Base-by-base conservation (phyloP, 92 coral and sea anemone genomes). In the Hydrozoanthus gracilis region DNA sequence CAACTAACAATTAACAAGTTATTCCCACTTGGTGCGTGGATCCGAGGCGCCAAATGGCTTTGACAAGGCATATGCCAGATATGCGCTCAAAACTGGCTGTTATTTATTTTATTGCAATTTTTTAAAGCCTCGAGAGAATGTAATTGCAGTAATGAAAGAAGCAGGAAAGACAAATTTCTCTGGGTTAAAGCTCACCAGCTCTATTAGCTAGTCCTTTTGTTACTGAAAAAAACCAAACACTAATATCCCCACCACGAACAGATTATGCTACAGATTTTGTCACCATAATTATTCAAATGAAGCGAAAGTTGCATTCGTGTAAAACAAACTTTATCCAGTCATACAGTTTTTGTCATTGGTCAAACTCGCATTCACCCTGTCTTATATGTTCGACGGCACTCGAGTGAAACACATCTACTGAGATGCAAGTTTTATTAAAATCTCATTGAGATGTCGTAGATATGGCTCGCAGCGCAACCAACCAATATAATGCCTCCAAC, bases 1-100 rank as follows among this genome's bases (percentile, higher is more conserved):
- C 88, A 92, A 85, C 98, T 92, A 94, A 91, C 98, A 93, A 94
- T 94, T 94, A 94, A 92, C 98, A 91, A 87, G 92, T 91, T 92
- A 92, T 92, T 94, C 90, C 83, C 98, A 92, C 98, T 90, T 93
- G 87, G 83, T 66, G 86, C 84, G 95, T 92, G 98, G 87, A 91
- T 94, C 90, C 71, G 83, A 83, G 95, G 90, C 91, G 98, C 80
- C 95, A 94, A 88, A 82, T 52, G 84, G 82, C 89, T 83, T 84
- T 87, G 86, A 87, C 79, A 86, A 64, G 83, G 74, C 85, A 88
- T 89, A 79, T 27, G 39, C 39, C 39, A 27, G 39, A 27, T 27
- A 27, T 90, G 86, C 92, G 90, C 83, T 87, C 91, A 82, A 90
- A 87, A 89, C 88, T 87, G 62, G 76, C 84, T 86, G 88, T 90